Evolutionary conservation across 1,140 invertebrate genomes (phyloP), one percentile per base, ranked within the genome.

Genomic region (Leptinotarsa texana): DNA sequence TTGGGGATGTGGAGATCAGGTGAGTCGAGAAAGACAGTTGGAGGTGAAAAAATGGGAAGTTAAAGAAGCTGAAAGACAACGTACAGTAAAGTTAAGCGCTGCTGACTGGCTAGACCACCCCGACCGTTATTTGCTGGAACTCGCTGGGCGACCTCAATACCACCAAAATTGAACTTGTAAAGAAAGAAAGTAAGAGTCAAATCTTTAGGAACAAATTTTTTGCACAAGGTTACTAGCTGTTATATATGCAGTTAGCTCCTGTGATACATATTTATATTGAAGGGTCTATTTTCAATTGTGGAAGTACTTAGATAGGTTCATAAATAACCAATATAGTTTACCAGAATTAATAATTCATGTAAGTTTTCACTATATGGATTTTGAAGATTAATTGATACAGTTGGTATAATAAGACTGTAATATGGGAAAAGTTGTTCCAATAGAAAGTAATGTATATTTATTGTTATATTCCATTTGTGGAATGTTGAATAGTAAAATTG

Each of bases 41-140:
- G 94, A 96, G 78, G 91, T 96, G 74, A 96, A 96, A 84, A 94
- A 95, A 79, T 97, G 95, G 94, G 93, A 96, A 83, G 91, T 94
- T 1, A 93, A 93, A 82, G 93, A 96, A 86, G 93, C 92, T 1
- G 95, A 97, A 85, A 90, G 92, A 77, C 92, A 95, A 76, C 86
- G 92, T 65, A 88, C 88, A 22, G 93, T 96, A 4, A 96, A 96
- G 84, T 84, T 96, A 68, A 95, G 92, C 62, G 90, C 93, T 0
- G 89, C 91, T 21, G 95, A 96, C 83, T 97, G 95, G 95, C 88
- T 95, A 77, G 95, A 97, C 84, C 95, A 97, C 89, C 95, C 96
- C 3, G 95, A 98, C 88, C 90, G 95, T 42, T 92, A 93, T 84
- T 88, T 97, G 48, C 87, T 97, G 68, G 93, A 96, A 84, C 86